These are phyloP conservation scores for Heliconius erato DNA, from an alignment of 2,888 invertebrate species.

Conservation along the genomic window DNA sequence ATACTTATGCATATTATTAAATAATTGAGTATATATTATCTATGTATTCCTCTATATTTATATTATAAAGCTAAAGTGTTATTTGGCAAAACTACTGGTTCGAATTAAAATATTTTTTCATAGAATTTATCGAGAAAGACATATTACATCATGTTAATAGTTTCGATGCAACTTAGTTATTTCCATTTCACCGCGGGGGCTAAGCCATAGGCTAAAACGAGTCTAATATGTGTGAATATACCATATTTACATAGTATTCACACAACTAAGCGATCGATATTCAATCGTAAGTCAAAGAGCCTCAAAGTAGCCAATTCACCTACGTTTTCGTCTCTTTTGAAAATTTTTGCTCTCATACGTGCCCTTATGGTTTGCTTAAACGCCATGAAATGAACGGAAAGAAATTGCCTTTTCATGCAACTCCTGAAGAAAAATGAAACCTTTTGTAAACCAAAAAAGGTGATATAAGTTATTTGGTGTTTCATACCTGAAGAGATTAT, in stretches of 20 bases:
- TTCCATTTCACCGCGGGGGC: not conserved
- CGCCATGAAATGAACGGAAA: constrained; percentile 29
- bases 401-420: constrained; percentile 36
- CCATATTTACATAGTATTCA: not conserved
- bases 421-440: constrained; percentile 33
- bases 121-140: no score
- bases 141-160: no score
- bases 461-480: constrained; percentile 29
- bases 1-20: no score
- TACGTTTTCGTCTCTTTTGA: constrained; percentile 37
- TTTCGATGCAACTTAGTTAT: not conserved
- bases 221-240: not conserved
- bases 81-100: no score
- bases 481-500: constrained; percentile 22
- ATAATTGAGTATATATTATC: no score
- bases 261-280: not conserved
- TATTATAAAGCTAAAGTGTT: no score
- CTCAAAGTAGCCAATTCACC: constrained; percentile 13
- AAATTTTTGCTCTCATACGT: constrained; percentile 23
- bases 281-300: constrained; percentile 9
- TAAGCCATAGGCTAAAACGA: not conserved
- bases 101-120: no score
- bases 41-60: no score
- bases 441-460: constrained; percentile 34
- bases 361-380: constrained; percentile 32